Evolutionary conservation across 53 echinoderm and acorn worm species (phyloP).

Genomic region (Astropecten irregularis): DNA sequence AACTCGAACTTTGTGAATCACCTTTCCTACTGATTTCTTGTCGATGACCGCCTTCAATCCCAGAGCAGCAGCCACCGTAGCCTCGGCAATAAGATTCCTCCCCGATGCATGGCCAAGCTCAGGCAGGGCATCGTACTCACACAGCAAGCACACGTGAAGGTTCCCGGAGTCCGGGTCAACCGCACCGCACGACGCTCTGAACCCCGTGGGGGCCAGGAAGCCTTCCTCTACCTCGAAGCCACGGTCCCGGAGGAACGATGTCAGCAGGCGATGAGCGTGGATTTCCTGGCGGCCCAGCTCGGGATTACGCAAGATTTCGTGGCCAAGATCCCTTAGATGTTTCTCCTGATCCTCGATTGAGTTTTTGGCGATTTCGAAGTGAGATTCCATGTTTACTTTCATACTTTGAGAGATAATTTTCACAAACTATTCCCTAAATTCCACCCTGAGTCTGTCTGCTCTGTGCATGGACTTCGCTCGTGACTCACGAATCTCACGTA

Average conservation of each 20-base stretch:
- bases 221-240: conserved; percentile 80
- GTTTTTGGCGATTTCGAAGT: neutral
- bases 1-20: no score
- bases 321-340: conserved; percentile 56
- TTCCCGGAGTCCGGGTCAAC: conserved; percentile 10
- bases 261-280: conserved; percentile 74
- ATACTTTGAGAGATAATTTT: neutral
- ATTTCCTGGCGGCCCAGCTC: conserved; percentile 79
- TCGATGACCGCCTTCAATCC: conserved; percentile 81
- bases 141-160: conserved; percentile 76
- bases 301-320: conserved; percentile 86
- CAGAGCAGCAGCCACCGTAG: conserved; percentile 67
- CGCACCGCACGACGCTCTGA: conserved; percentile 69
- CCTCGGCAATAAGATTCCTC: conserved; percentile 76
- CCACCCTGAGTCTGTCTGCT: neutral
- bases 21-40: conserved; percentile 6
- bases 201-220: conserved; percentile 71
- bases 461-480: neutral
- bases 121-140: conserved; percentile 89
- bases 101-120: conserved; percentile 88
- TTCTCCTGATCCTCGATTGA: conserved; percentile 57
- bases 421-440: neutral
- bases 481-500: neutral
- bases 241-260: conserved; percentile 70
- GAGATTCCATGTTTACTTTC: conserved; percentile 31